Evolutionary conservation across 2,797 vertebrate genomes (phyloP).

Genomic region (Garrulus glandarius): DNA sequence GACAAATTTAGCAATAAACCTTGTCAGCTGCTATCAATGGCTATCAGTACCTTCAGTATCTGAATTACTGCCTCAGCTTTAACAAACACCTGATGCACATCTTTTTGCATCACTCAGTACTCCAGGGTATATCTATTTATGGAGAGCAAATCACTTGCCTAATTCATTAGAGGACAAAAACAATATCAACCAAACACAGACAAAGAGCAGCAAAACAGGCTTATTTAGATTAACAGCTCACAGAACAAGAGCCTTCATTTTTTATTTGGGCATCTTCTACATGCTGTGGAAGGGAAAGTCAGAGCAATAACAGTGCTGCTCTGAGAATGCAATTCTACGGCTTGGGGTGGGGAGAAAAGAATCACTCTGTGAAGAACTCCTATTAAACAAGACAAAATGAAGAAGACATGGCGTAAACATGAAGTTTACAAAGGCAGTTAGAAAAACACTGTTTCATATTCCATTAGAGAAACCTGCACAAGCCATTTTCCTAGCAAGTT

Average conservation of each 20-base stretch:
- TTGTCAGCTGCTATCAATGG: background rate
- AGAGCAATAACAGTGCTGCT: background rate
- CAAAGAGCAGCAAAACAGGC: background rate
- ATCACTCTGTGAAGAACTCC: background rate
- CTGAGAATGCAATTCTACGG: background rate
- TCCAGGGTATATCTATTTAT: background rate
- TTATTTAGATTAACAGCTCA: background rate
- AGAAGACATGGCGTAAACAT: rapidly evolving
- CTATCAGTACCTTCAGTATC: background rate
- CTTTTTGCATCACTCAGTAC: background rate
- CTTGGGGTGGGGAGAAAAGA: background rate
- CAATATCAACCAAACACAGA: background rate
- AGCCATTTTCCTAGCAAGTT: background rate
- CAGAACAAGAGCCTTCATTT: background rate
- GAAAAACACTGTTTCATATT: background rate
- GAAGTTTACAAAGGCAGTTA: background rate
- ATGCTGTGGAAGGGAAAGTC: background rate
- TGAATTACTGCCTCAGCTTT: background rate
- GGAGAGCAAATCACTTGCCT: background rate
- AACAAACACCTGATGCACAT: background rate
- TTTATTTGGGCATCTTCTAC: background rate
- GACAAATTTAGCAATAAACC: background rate
- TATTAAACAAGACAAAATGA: background rate
- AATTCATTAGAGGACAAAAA: background rate
- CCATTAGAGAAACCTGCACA: background rate